These are phyloP conservation scores for Venusia cambrica DNA, from an alignment of 2,888 invertebrate species.

Conservation along the genomic window DNA sequence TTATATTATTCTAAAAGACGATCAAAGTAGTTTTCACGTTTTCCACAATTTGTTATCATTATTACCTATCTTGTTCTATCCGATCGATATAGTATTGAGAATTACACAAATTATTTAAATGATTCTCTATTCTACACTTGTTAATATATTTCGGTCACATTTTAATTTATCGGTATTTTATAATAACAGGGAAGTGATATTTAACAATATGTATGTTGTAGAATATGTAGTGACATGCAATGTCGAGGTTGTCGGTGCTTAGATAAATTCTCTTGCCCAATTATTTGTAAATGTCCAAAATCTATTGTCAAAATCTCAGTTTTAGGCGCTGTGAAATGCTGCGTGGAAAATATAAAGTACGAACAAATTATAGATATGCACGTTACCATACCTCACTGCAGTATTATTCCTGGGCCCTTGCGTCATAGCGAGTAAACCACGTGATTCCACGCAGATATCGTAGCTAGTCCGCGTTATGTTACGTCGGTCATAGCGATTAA, in stretches of 20 bases:
- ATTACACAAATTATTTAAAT: too few relatives aligned
- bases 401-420: too few relatives aligned
- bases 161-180: conserved; percentile 7
- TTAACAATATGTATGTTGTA: conserved; percentile 16
- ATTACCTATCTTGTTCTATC: background rate
- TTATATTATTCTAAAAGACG: too few relatives aligned
- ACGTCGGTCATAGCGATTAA: too few relatives aligned
- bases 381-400: conserved; percentile 4
- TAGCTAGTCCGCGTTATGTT: too few relatives aligned
- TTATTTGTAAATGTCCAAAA: conserved; percentile 10
- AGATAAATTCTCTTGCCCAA: background rate
- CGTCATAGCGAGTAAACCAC: too few relatives aligned
- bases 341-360: background rate
- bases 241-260: conserved; percentile 14
- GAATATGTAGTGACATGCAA: conserved; percentile 11
- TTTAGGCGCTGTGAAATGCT: background rate
- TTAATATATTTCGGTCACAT: conserved; percentile 14
- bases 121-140: too few relatives aligned
- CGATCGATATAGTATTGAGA: conserved; percentile 1
- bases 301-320: too few relatives aligned
- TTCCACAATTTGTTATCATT: too few relatives aligned
- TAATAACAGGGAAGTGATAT: conserved; percentile 26
- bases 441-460: too few relatives aligned
- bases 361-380: conserved; percentile 3
- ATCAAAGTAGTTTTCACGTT: too few relatives aligned